These are phyloP conservation scores for Elymnias hypermnestra DNA, from an alignment of 1,140 invertebrate genomes.

Conservation along the genomic window DNA sequence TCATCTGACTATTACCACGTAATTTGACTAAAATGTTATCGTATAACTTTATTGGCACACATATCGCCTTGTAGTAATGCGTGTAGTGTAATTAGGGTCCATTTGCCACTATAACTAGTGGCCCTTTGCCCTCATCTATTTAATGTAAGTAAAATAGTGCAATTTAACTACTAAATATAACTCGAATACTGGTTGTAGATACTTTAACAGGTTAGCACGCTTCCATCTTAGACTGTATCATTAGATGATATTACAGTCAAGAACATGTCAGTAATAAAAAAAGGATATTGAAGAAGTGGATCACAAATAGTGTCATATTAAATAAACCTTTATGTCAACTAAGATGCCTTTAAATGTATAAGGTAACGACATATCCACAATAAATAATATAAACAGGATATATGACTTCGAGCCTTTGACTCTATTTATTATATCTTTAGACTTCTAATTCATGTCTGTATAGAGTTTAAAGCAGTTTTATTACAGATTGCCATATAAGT, in stretches of 20 bases:
- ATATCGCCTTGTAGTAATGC: conserved; percentile 7
- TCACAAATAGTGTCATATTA: no score
- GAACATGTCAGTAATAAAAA: no score
- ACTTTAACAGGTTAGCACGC: no score
- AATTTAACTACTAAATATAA: background rate
- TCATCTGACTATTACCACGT: background rate
- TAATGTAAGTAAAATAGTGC: conserved; percentile 4
- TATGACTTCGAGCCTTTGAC: background rate
- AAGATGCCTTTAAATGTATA: no score
- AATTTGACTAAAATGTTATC: background rate
- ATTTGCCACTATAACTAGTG: conserved; percentile 14
- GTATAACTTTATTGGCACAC: conserved; percentile 5
- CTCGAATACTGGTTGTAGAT: no score
- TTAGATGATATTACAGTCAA: no score
- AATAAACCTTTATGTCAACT: no score
- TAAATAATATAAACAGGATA: no score
- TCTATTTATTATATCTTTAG: conserved; percentile 1
- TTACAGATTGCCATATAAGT: conserved; percentile 18
- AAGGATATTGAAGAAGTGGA: no score
- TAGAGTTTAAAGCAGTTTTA: conserved; percentile 22
- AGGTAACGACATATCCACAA: no score
- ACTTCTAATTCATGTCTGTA: conserved; percentile 12
- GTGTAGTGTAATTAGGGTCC: conserved; percentile 15
- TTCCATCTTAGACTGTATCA: no score
- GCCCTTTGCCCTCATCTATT: conserved; percentile 9